Evolutionary conservation across 2,797 vertebrate species (phyloP).

Genomic region (Gila robusta): DNA sequence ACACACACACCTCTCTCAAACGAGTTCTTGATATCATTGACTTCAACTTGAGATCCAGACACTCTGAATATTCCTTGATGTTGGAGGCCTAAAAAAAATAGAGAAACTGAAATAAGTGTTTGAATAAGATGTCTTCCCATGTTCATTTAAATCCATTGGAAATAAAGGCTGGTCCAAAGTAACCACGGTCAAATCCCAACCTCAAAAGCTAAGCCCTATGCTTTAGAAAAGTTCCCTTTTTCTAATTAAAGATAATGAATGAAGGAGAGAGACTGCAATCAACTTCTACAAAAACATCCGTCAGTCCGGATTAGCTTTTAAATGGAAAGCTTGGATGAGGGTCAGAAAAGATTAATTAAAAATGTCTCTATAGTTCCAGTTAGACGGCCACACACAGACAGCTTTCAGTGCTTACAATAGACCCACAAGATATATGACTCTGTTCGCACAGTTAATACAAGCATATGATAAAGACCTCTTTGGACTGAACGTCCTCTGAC

Average conservation of each 20-base stretch:
- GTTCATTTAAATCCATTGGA: constrained; percentile 31
- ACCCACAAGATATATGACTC: not conserved
- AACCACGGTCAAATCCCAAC: constrained; percentile 39
- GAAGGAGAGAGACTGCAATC: constrained; percentile 60
- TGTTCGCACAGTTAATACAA: not conserved
- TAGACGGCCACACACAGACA: constrained; percentile 33
- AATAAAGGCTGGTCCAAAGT: constrained; percentile 46
- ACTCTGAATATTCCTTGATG: constrained; percentile 99
- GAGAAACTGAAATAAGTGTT: constrained; percentile 9
- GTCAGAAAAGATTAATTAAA: constrained; percentile 66
- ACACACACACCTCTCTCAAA: constrained; percentile 92
- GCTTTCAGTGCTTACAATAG: constrained; percentile 6
- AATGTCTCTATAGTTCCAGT: constrained; percentile 33
- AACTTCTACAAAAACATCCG: constrained; percentile 63
- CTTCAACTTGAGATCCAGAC: constrained; percentile 96
- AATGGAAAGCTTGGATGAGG: constrained; percentile 65
- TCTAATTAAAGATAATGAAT: constrained; percentile 73
- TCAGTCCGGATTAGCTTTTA: constrained; percentile 70
- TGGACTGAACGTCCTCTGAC: constrained; percentile 1
- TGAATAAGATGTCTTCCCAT: constrained; percentile 13
- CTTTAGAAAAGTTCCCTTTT: constrained; percentile 67
- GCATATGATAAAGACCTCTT: constrained; percentile 1
- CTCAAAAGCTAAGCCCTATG: constrained; percentile 59
- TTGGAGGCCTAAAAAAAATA: constrained; percentile 87
- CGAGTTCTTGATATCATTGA: constrained; percentile 99